A percentile compares a stretch with the other conserved stretches of the same genome.
These are phyloP conservation scores for Mus musculus DNA, from an alignment of 2,113 vertebrate genomes.

Conservation along the genomic window DNA sequence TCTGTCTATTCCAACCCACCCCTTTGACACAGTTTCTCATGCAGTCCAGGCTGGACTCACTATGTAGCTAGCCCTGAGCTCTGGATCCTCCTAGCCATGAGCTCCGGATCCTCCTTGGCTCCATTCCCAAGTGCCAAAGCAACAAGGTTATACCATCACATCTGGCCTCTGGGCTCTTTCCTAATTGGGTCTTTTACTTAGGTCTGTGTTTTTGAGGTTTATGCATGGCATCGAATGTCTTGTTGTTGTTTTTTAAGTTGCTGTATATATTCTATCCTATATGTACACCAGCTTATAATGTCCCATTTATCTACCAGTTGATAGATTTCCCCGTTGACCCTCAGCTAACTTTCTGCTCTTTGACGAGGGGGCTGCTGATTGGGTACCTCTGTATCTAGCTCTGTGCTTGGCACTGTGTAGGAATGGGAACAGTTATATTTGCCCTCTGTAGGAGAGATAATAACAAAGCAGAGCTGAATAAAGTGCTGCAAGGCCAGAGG, in stretches of 20 bases:
- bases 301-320: background rate
- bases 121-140: background rate
- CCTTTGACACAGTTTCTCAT: background rate
- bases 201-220: background rate
- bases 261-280: background rate
- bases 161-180: background rate
- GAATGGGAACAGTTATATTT: background rate
- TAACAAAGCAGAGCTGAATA: background rate
- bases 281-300: background rate
- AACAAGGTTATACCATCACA: too few relatives aligned
- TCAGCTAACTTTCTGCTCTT: background rate
- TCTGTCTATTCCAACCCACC: background rate
- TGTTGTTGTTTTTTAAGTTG: background rate
- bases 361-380: background rate
- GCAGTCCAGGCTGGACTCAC: background rate
- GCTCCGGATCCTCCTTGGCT: background rate
- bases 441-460: background rate
- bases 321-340: conserved; percentile 9
- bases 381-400: background rate
- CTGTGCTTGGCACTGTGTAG: background rate
- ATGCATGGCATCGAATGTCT: background rate
- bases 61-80: background rate
- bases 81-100: background rate
- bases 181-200: background rate
- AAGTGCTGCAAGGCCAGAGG: background rate